Evolutionary conservation across 64 coral and sea anemone species (phyloP).

Genomic region (Montipora capricornis): DNA sequence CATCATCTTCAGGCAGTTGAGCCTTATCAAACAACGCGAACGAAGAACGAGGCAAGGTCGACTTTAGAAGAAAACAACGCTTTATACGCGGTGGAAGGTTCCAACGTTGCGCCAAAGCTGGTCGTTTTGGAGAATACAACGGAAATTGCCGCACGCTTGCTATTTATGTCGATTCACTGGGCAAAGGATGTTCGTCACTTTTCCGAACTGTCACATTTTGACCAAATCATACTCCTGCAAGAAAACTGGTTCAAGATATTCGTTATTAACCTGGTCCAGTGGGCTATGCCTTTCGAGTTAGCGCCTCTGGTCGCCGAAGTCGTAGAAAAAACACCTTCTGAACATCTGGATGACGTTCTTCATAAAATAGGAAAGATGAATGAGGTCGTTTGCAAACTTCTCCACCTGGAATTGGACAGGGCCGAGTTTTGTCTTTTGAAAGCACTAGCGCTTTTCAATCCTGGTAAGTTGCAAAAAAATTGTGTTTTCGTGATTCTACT

Average conservation of each 20-base stretch:
- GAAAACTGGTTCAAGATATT: conserved; percentile 99
- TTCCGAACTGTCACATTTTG: conserved; percentile 95
- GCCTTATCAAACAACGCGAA: conserved; percentile 72
- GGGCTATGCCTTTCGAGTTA: conserved; percentile 94
- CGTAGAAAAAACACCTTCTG: conserved; percentile 68
- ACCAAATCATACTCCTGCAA: conserved; percentile 87
- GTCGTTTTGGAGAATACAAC: conserved; percentile 57
- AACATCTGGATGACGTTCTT: conserved; percentile 84
- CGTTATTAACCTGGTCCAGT: conserved; percentile 92
- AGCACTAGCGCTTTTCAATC: conserved; percentile 92
- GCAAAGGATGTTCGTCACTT: conserved; percentile 94
- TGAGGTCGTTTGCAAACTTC: conserved; percentile 92
- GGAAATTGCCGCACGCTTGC: conserved; percentile 86
- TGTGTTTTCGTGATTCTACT: background rate
- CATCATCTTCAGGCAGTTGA: conserved; percentile 90
- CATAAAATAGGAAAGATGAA: conserved; percentile 94
- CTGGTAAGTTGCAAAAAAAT: conserved; percentile 69
- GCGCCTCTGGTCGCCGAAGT: conserved; percentile 78
- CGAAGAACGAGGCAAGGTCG: conserved; percentile 20
- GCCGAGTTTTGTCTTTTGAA: conserved; percentile 93
- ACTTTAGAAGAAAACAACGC: conserved; percentile 7
- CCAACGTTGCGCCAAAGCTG: conserved; percentile 21
- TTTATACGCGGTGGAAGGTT: background rate
- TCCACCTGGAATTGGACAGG: conserved; percentile 80
- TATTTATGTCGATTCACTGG: conserved; percentile 98